phyloP scores from a whole-genome alignment of 2,888 invertebrate species.

The Mythimna impura region DNA sequence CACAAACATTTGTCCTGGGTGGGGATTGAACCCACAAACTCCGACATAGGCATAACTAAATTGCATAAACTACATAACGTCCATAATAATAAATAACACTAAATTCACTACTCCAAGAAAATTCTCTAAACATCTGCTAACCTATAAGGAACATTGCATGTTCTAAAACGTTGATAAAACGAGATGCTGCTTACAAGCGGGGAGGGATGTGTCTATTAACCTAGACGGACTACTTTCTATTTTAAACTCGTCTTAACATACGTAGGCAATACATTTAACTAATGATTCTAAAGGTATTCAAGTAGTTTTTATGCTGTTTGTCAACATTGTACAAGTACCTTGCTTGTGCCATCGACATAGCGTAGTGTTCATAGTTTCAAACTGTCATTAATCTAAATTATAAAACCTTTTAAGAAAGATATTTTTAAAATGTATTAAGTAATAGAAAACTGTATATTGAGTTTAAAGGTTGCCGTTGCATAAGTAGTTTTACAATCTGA shows the following conservation, averaged over 20 bases:
- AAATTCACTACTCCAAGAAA: background rate
- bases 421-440: background rate
- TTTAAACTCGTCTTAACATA: constrained; percentile 65
- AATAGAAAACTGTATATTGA: background rate
- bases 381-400: background rate
- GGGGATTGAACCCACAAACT: too few species aligned
- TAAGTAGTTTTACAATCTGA: background rate
- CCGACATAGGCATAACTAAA: too few species aligned
- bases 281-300: constrained; percentile 57
- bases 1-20: too few species aligned
- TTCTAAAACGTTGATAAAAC: constrained; percentile 49
- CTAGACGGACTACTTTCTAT: constrained; percentile 64
- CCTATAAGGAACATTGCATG: constrained; percentile 46
- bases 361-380: background rate
- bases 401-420: background rate
- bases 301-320: constrained; percentile 52
- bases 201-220: constrained; percentile 64
- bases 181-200: constrained; percentile 54
- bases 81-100: background rate
- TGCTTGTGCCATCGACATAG: background rate
- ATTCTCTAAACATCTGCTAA: constrained; percentile 12
- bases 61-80: too few species aligned
- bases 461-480: constrained; percentile 20
- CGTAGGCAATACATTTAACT: constrained; percentile 61
- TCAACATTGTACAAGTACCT: constrained; percentile 27